Base-by-base conservation (phyloP, 2,888 invertebrate genomes). In the Dascillus cervinus region DNA sequence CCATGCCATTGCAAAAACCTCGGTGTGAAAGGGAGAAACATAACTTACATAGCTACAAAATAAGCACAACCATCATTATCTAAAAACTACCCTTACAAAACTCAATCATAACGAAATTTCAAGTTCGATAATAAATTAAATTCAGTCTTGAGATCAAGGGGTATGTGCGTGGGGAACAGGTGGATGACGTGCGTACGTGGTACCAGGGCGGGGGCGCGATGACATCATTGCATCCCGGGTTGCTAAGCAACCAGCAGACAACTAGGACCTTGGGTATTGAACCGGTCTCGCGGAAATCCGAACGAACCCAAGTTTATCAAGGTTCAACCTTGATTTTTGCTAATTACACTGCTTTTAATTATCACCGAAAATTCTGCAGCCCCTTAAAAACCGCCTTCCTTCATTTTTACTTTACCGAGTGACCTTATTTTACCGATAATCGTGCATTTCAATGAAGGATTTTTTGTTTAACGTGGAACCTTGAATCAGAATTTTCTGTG, bases 251-350 rank as follows among this genome's bases (percentile, higher is more conserved):
- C 39, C 11, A 26, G 9, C 32, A 36, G 37, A 34, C 30, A 39
- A n/a, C n/a, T 27, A 31, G 34, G 34, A 34, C 40, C 43, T 44
- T 41, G 44, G 40, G 34, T 42, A 46, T 46, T 48, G 46, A 46
- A 46, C 46, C 39, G 41, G 27, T 33, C 35, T 40, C 32, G 32
- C 42, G 43, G 39, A 38, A 39, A 43, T 39, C 39, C 40, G 34
- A 31, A 31, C 29, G 34, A 38, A 34, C 29, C 31, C 24, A 27
- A 13, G 30, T 34, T n/a, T 31, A 28, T 30, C 41, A 36, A 43
- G 43, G 43, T 41, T 41, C 22, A 22, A 30, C 11, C 21, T 11
- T 2, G 4, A 19, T 11, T 28, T 28, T 20, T n/a, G n/a, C n/a
- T n/a, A n/a, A n/a, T n/a, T n/a, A n/a, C n/a, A n/a, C n/a, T n/a